Evolutionary conservation across 1,140 invertebrate genomes (phyloP), one percentile per base, ranked within the genome.

Genomic region (Heliconius melpomene): DNA sequence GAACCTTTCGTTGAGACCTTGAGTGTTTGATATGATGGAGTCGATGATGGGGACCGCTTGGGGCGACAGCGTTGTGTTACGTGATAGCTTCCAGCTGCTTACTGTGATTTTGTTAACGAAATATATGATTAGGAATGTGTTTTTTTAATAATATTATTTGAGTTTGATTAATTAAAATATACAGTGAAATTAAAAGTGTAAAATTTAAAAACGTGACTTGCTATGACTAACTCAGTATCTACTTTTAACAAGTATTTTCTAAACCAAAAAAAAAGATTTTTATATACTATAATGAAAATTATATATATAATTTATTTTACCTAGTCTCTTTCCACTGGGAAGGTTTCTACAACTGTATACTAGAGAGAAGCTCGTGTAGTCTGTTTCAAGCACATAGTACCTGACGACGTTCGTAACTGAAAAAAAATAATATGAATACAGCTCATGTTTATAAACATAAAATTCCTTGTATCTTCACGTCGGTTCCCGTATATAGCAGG

Each of bases 61-160:
- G 11, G 38, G n/a, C 18, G 81, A 86, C 0, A 91, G 81, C 0
- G 85, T 83, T 23, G 72, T 84, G 1, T 50, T 82, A 80, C 90
- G 87, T 70, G 92, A 91, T 0, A 93, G 81, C 72, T 91, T 91
- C 92, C 92, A 94, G 74, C 93, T 94, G 79, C 80, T 82, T 5
- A 94, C 93, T 94, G 79, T 2, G 77, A 85, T 54, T 38, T 72
- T 72, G 38, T 36, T 3, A 46, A 16, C 3, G 1, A 46, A 16
- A 16, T 46, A 46, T 46, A 46, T 46, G 0, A 46, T 46, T 46
- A 46, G 13, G 3, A 46, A 46, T 6, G 13, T 46, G 1, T 8
- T 46, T 46, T 46, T 54, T 54, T n/a, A 54, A 54, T 46, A 46
- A 46, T 46, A 46, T 46, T 46, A 46, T 46, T 16, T 46, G 13